Evolutionary conservation across 2,797 vertebrate species (phyloP).

Genomic region (Muscicapa striata): DNA sequence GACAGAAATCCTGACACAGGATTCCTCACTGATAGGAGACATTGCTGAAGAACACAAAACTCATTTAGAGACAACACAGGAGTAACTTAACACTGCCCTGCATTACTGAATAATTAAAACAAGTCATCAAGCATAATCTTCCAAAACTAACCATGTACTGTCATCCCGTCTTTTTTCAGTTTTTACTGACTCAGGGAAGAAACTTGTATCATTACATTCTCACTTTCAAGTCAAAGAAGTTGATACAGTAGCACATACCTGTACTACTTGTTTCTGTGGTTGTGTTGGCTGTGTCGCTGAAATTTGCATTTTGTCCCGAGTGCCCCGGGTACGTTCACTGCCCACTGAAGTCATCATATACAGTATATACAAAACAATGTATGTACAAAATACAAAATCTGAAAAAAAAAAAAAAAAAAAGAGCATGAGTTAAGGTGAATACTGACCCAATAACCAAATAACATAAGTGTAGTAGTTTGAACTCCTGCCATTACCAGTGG

Average conservation of each 20-base stretch:
- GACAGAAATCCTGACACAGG: background rate
- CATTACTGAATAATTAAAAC: background rate
- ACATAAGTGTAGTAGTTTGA: background rate
- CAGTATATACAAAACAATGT: constrained; percentile 99
- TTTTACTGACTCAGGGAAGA: background rate
- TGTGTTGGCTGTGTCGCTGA: constrained; percentile 85
- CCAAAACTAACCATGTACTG: background rate
- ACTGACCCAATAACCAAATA: background rate
- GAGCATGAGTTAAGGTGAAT: background rate
- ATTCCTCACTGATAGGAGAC: background rate
- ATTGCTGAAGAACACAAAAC: background rate
- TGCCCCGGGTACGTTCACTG: constrained; percentile 90
- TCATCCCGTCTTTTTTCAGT: background rate
- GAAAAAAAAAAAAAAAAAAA: constrained; percentile 52
- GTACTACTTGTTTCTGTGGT: constrained; percentile 91
- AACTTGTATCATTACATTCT: accelerated
- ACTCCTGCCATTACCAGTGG: background rate
- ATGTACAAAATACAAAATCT: constrained; percentile 99
- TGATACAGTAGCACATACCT: constrained; percentile 79
- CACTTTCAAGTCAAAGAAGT: background rate
- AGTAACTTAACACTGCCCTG: background rate
- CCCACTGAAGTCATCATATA: constrained; percentile 98
- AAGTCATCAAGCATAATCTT: background rate
- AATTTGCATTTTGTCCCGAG: constrained; percentile 92
- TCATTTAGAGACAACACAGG: background rate